Evolutionary conservation across 2,113 vertebrate genomes (phyloP), one percentile per base, ranked within the genome.

Genomic region (Australoheros scitulus): DNA sequence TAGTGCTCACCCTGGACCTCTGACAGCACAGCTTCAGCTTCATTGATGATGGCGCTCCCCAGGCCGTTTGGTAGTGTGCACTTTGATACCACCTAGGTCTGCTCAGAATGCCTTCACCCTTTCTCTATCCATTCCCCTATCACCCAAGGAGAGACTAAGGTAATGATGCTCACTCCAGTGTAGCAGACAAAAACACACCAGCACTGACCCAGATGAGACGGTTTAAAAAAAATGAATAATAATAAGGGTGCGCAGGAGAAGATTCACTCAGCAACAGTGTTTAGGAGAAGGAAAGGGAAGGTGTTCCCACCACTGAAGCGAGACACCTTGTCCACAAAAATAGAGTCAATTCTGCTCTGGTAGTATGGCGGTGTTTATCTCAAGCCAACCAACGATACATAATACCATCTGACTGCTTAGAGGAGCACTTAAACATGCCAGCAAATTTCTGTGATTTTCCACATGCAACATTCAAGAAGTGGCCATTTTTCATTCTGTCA

Each of bases 391-490:
- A 64, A 36, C 24, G 24, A 65, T 26, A 6, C 81, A 72, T 88
- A 80, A 89, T 77, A 74, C 22, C 61, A 74, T 79, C 63, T 68
- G 88, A 91, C 87, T 86, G 78, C 77, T 83, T 47, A 20, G 24
- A 79, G 55, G 72, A 76, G 87, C 78, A 90, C 82, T 88, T 32
- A 74, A 86, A 87, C 61, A 85, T 72, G 76, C n/a, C 74, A 70
- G 79, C 61, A 87, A 82, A 85, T 82, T 56, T 80, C 59, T 60
- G 81, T 86, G 85, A 72, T 91, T 90, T 90, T 76, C 26, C 17
- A 50, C 91, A 92, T 91, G 90, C 83, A 92, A 89, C 84, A 91
- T 92, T 92, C 52, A 92, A 79, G 52, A 80, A 47, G 58, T 70
- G 56, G 79, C 89, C 85, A 86, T 89, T 92, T 91, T 88, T 92